A percentile compares a stretch with the other conserved stretches of the same genome.
Evolutionary conservation across 2,113 vertebrate genomes (phyloP).

Genomic region (Poecile atricapillus): DNA sequence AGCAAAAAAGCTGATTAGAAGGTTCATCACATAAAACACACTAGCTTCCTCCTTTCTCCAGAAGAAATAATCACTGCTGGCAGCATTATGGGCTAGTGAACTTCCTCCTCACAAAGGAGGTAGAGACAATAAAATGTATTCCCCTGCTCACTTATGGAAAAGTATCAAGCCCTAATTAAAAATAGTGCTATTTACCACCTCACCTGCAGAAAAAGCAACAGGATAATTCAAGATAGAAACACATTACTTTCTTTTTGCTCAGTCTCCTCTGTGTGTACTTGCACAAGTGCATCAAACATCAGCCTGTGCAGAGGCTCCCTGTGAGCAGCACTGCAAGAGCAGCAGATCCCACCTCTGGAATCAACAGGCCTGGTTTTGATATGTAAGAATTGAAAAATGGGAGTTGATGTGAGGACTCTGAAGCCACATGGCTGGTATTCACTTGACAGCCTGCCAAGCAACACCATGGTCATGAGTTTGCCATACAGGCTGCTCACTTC

Average conservation of each 20-base stretch:
- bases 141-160: not conserved
- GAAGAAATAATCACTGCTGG: not conserved
- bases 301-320: fast-evolving
- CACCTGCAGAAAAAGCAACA: not conserved
- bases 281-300: fast-evolving
- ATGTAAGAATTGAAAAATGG: not conserved
- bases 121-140: not conserved
- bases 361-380: not conserved
- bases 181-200: not conserved
- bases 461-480: fast-evolving
- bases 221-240: not conserved
- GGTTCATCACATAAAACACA: not conserved
- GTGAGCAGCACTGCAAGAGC: not conserved
- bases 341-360: not conserved
- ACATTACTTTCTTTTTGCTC: not conserved
- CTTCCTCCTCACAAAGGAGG: not conserved
- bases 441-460: not conserved
- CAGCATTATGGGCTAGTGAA: not conserved
- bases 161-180: not conserved
- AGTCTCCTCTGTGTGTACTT: not conserved
- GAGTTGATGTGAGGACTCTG: not conserved
- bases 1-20: not conserved
- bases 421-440: not conserved
- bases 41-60: not conserved
- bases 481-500: not conserved